A percentile compares a stretch with the other conserved stretches of the same genome.
These are phyloP conservation scores for Drosophila ochracea DNA, from an alignment of 2,888 invertebrate genomes.

Conservation along the genomic window DNA sequence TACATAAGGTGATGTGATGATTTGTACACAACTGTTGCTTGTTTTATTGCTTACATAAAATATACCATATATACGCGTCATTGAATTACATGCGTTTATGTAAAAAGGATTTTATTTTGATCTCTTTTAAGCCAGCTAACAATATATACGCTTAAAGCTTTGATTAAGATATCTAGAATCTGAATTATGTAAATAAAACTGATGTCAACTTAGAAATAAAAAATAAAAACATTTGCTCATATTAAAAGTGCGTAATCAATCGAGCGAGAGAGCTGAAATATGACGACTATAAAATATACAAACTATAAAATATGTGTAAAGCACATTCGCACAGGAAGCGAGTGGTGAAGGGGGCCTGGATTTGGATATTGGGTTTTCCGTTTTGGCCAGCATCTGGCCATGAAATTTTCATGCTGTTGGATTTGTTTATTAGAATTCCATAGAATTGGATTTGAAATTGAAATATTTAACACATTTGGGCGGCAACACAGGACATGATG, in stretches of 20 bases:
- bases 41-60: neutral
- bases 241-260: slow-evolving; percentile 40
- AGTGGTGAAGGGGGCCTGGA: neutral
- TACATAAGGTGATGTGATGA: neutral
- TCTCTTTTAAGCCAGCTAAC: neutral
- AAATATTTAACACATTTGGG: slow-evolving; percentile 76
- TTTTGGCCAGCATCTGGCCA: slow-evolving; percentile 61
- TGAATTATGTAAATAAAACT: slow-evolving; percentile 1
- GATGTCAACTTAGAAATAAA: neutral
- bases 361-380: slow-evolving; percentile 30
- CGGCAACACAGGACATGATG: slow-evolving; percentile 1
- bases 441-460: slow-evolving; percentile 76
- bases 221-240: neutral
- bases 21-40: neutral
- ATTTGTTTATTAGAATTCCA: slow-evolving; percentile 78
- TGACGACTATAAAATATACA: slow-evolving; percentile 36
- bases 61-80: no score
- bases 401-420: slow-evolving; percentile 70
- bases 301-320: slow-evolving; percentile 47
- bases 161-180: neutral
- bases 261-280: slow-evolving; percentile 27
- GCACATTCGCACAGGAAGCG: neutral
- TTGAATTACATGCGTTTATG: neutral
- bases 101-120: neutral
- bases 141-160: neutral